Base-by-base conservation (phyloP, 2,888 invertebrate species). In the Escarpia spicata region DNA sequence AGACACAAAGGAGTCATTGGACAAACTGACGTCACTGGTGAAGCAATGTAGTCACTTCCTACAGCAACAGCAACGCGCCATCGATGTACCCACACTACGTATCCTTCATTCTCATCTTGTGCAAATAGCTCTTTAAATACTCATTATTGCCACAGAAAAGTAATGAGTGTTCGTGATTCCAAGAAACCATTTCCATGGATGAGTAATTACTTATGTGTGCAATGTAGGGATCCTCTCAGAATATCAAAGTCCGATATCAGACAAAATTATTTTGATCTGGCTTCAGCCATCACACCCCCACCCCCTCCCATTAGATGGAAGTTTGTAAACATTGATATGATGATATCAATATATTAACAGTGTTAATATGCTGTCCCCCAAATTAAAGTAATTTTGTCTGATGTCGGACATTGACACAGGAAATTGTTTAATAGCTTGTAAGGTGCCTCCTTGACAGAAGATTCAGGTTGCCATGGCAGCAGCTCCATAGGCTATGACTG, bases 401-500 rank as follows among this genome's bases (percentile, higher is more conserved):
- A 37, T 37, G 37, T 37, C 37, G 1, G 37, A 37, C 37, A 37
- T 37, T 37, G 37, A 75, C 19, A 26, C 19, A 75, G 19, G 75
- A 75, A 26, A 75, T n/a, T 26, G 75, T 75, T 26, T 26, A 3
- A 75, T 75, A 75, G 19, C 75, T 75, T 75, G 75, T 26, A 75
- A 75, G 6, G 75, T 26, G 0, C 19, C n/a, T 75, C 75, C 75
- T 75, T 75, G 75, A 75, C 75, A 75, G 75, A 75, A 75, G 75
- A 75, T 75, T 75, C 75, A 75, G 75, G 75, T 19, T 75, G 75
- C 75, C 75, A 75, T 75, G 75, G 75, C 75, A 75, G 75, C 75
- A 75, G 91, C 43, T 91, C 52, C 44, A 89, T 95, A 2, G 96
- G 96, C 19, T 96, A 95, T 94, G 96, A 96, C 93, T 96, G 96